Conservation (phyloP, 2,113 vertebrate species). For the Nycticorax nycticorax region DNA sequence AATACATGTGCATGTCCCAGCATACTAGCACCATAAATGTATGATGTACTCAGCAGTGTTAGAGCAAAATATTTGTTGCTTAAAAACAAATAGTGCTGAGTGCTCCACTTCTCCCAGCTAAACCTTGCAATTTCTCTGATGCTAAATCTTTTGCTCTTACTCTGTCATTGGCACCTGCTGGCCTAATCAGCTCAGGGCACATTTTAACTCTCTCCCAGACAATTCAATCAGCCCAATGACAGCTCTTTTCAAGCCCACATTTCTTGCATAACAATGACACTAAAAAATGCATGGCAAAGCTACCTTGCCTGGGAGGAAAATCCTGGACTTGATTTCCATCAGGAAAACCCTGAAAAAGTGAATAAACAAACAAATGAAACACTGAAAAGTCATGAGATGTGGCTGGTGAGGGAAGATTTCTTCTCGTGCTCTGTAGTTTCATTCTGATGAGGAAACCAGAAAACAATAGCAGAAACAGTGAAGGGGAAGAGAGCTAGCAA, state of each 20-base stretch:
- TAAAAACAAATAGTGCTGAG: neutral
- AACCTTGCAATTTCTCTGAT: neutral
- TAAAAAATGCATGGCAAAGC: constrained; percentile 13
- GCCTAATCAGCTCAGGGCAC: constrained; percentile 13
- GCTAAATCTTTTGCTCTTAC: neutral
- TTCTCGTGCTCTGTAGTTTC: neutral
- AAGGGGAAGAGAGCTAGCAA: neutral
- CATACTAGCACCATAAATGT: neutral
- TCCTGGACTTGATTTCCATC: constrained; percentile 33
- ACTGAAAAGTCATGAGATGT: neutral
- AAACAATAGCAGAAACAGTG: neutral
- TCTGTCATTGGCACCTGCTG: neutral
- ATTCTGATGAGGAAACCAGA: constrained; percentile 13
- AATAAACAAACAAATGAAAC: constrained; percentile 41
- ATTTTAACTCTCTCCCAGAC: constrained; percentile 21
- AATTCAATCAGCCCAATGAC: constrained; percentile 53
- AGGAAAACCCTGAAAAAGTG: neutral
- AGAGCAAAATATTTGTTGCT: neutral
- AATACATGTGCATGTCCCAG: neutral
- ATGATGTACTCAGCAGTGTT: neutral
- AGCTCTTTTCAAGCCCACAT: constrained; percentile 3
- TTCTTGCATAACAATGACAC: constrained; percentile 16
- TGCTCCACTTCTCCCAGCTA: neutral
- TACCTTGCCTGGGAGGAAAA: neutral
- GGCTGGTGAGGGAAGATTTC: neutral